These are phyloP conservation scores for Perodicticus potto DNA, from an alignment of 2,797 vertebrate genomes.

Conservation along the genomic window DNA sequence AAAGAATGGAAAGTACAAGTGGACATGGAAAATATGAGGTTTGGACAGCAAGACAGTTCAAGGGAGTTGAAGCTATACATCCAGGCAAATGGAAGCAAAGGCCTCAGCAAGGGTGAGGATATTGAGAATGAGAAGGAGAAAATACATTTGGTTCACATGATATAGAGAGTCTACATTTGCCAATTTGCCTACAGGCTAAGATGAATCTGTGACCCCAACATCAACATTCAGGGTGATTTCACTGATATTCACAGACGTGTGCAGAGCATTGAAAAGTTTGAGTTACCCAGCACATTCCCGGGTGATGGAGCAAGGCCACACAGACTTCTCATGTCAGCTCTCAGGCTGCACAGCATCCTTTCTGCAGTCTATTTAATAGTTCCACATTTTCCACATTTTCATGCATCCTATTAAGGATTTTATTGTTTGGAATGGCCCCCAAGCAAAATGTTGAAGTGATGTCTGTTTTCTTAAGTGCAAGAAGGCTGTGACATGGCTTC, in stretches of 20 bases:
- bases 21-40: fast-evolving
- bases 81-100: too few relatives aligned
- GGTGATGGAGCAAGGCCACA: fast-evolving
- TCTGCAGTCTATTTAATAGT: neutral
- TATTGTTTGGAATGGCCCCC: neutral
- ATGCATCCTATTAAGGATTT: neutral
- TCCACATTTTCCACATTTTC: neutral
- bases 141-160: neutral
- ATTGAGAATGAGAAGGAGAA: neutral
- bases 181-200: neutral
- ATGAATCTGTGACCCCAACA: neutral
- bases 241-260: neutral
- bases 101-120: neutral
- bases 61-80: too few relatives aligned
- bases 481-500: neutral
- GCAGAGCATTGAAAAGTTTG: neutral
- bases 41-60: neutral
- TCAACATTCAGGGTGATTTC: neutral
- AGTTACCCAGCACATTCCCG: too few relatives aligned
- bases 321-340: neutral
- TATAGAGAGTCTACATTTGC: neutral
- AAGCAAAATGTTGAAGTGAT: neutral
- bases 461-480: neutral
- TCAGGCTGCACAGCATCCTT: neutral
- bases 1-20: neutral